Evolutionary conservation across 2,797 vertebrate species (phyloP).

Genomic region (Myiothlypis chrysogaster): DNA sequence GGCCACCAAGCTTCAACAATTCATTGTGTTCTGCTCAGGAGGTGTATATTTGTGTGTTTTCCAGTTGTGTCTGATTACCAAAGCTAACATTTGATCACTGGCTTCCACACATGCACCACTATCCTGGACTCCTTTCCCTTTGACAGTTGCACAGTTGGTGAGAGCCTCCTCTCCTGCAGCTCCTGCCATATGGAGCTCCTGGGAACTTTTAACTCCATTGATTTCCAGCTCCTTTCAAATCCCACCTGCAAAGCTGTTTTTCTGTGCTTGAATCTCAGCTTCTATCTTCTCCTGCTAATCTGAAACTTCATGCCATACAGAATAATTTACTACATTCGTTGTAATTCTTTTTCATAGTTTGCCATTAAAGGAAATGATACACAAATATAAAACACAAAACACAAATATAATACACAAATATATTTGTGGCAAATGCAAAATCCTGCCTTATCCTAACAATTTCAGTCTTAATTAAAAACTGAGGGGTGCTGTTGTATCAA

Average conservation of each 20-base stretch:
- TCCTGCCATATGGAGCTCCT: constrained; percentile 62
- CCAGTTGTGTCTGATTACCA: constrained; percentile 33
- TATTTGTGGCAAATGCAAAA: neutral
- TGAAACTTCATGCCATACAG: neutral
- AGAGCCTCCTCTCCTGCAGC: constrained; percentile 4
- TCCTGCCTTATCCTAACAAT: neutral
- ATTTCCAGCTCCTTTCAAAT: constrained; percentile 63
- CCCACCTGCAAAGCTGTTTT: constrained; percentile 56
- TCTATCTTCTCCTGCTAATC: constrained; percentile 25
- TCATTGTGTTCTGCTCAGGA: neutral
- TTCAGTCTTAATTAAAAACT: neutral
- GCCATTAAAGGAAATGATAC: neutral
- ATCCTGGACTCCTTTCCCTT: neutral
- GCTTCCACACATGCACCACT: neutral
- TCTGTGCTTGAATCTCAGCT: constrained; percentile 5
- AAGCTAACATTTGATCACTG: constrained; percentile 23
- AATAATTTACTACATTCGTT: neutral
- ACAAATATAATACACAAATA: neutral
- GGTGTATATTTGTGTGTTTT: constrained; percentile 6
- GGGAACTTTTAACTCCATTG: constrained; percentile 44
- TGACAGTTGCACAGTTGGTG: constrained; percentile 42
- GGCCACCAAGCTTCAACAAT: neutral
- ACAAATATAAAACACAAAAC: neutral
- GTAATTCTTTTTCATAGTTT: neutral
- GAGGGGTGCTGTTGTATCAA: neutral